Conservation (phyloP, 2,113 vertebrate genomes). For the Calypte anna region DNA sequence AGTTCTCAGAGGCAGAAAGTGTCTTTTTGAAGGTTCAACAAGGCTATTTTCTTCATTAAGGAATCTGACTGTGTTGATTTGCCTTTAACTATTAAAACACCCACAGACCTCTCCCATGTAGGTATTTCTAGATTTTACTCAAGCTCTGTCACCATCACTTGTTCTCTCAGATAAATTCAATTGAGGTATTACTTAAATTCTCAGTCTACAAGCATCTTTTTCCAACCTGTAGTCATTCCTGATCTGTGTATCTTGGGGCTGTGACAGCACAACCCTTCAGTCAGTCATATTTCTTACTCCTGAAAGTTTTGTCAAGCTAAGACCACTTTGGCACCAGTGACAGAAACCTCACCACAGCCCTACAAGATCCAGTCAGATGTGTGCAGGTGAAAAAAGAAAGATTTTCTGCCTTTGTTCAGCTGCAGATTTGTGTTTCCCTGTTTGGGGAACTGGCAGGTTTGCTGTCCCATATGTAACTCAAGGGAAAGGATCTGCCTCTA, state of each 20-base stretch:
- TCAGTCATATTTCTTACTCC: background rate
- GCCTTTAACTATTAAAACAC: background rate
- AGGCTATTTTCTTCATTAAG: background rate
- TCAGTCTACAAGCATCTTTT: background rate
- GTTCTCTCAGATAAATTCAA: background rate
- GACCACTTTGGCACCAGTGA: background rate
- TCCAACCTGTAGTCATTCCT: background rate
- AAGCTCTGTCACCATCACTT: background rate
- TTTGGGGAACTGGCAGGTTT: rapidly evolving
- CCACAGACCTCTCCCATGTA: background rate
- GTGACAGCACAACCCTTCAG: background rate
- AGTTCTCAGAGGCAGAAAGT: background rate
- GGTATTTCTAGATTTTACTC: background rate
- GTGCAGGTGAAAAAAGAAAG: background rate
- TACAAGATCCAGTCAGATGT: rapidly evolving
- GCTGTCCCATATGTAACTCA: background rate
- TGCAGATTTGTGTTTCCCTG: background rate
- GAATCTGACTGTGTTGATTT: background rate
- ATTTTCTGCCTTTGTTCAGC: background rate
- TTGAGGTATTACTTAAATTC: background rate
- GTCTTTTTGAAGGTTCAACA: background rate
- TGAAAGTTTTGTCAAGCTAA: background rate
- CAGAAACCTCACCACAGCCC: background rate
- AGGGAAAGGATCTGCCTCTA: rapidly evolving
- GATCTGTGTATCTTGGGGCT: background rate